These are phyloP conservation scores for Proteles cristata DNA, from an alignment of 2,113 vertebrate species.

Conservation along the genomic window DNA sequence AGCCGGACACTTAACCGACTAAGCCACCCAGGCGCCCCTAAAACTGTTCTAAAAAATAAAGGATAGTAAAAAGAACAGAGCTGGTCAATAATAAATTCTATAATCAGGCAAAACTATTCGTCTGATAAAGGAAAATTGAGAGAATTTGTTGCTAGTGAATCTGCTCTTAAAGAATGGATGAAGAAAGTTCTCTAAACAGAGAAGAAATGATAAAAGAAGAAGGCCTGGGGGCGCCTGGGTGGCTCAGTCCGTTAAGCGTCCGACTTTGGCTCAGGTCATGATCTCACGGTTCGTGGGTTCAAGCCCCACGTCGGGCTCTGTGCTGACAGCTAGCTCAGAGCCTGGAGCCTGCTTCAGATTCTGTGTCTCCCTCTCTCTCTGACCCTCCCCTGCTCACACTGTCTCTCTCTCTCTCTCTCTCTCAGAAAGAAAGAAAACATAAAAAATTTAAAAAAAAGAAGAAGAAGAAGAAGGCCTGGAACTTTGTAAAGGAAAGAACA, in stretches of 20 bases:
- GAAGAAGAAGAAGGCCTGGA: background rate
- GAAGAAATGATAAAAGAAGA: background rate
- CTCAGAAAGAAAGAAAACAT: too few species aligned
- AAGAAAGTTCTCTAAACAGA: background rate
- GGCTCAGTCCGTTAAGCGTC: too few species aligned
- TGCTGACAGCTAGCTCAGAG: too few species aligned
- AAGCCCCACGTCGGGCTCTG: too few species aligned
- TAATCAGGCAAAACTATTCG: background rate
- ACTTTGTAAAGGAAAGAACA: slow-evolving; percentile 16
- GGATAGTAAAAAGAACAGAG: background rate
- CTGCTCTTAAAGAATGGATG: slow-evolving; percentile 8
- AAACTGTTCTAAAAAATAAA: slow-evolving; percentile 42
- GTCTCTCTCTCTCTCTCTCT: too few species aligned
- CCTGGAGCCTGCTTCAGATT: too few species aligned
- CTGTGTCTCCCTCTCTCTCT: too few species aligned
- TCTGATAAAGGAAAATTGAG: background rate
- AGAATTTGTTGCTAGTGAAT: background rate
- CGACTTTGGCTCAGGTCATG: too few species aligned
- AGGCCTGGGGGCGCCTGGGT: background rate
- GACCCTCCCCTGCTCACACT: too few species aligned
- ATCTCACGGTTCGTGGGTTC: too few species aligned
- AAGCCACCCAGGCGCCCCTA: too few species aligned
- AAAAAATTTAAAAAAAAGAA: background rate
- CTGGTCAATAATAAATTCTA: background rate
- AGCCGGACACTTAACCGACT: too few species aligned